A percentile compares a stretch with the other conserved stretches of the same genome.
phyloP scores from a whole-genome alignment of 1,140 invertebrate genomes.

The Drosophila kanapiae region DNA sequence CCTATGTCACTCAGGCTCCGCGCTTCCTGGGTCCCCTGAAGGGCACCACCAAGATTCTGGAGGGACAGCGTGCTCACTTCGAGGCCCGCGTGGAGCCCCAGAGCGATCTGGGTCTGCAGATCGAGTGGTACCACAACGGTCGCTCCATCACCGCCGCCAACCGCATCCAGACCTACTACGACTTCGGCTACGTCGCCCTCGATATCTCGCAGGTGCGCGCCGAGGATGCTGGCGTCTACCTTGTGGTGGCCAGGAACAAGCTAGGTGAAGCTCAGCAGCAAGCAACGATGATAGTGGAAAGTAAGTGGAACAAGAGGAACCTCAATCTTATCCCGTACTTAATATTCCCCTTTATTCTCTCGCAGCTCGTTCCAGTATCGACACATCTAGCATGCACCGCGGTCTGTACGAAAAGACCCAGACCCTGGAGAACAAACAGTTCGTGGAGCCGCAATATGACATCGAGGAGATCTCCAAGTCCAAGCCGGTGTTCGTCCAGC shows the following conservation, averaged over 20 bases:
- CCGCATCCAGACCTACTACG: constrained; percentile 96
- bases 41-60: constrained; percentile 96
- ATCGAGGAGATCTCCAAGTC: constrained; percentile 97
- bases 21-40: constrained; percentile 94
- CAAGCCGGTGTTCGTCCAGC: constrained; percentile 95
- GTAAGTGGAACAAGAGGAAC: constrained; percentile 87
- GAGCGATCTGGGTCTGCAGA: constrained; percentile 94
- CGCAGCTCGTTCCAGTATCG: constrained; percentile 92
- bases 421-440: constrained; percentile 93
- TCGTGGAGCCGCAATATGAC: constrained; percentile 94
- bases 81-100: constrained; percentile 97
- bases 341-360: background rate
- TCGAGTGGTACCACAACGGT: constrained; percentile 97
- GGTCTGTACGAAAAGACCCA: constrained; percentile 94
- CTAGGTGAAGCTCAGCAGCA: constrained; percentile 93
- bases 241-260: constrained; percentile 95
- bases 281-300: constrained; percentile 94
- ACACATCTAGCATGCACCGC: constrained; percentile 94
- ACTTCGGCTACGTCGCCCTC: constrained; percentile 97
- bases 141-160: constrained; percentile 93
- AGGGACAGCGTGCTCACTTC: constrained; percentile 98
- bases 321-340: background rate
- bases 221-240: constrained; percentile 95
- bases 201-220: constrained; percentile 95
- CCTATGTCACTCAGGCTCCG: constrained; percentile 91